Evolutionary conservation across 2,797 vertebrate genomes (phyloP).

Genomic region (Scarus forsteni): DNA sequence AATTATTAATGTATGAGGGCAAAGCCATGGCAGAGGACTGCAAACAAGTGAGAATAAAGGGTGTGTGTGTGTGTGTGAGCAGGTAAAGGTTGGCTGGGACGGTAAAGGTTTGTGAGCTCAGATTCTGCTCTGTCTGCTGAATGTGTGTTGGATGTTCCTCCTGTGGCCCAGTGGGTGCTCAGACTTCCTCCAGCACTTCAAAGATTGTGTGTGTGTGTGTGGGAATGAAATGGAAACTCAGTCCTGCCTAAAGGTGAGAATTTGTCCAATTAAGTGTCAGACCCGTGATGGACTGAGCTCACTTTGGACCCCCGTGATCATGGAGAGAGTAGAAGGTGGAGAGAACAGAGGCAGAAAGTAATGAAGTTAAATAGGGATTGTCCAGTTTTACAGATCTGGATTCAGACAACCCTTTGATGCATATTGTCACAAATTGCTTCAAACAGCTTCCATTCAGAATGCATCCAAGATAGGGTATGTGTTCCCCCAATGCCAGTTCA

Average conservation of each 20-base stretch:
- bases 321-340: background rate
- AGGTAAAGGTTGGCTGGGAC: background rate
- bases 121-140: background rate
- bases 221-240: background rate
- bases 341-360: background rate
- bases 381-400: too few relatives aligned
- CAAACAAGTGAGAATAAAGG: conserved; percentile 24
- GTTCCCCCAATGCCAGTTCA: too few relatives aligned
- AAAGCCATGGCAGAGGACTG: conserved; percentile 31
- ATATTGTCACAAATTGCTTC: too few relatives aligned
- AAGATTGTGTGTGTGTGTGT: background rate
- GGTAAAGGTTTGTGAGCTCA: background rate
- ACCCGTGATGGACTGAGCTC: background rate
- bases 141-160: background rate
- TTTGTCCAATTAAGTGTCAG: background rate
- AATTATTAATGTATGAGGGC: conserved; percentile 45
- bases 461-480: too few relatives aligned
- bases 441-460: too few relatives aligned
- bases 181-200: background rate
- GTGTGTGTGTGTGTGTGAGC: background rate
- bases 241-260: background rate
- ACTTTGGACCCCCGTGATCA: background rate
- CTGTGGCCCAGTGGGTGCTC: background rate
- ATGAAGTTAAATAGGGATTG: background rate
- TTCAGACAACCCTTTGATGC: too few relatives aligned